These are phyloP conservation scores for Spinibarbus caldwelli DNA, from an alignment of 2,797 vertebrate genomes.

Conservation along the genomic window DNA sequence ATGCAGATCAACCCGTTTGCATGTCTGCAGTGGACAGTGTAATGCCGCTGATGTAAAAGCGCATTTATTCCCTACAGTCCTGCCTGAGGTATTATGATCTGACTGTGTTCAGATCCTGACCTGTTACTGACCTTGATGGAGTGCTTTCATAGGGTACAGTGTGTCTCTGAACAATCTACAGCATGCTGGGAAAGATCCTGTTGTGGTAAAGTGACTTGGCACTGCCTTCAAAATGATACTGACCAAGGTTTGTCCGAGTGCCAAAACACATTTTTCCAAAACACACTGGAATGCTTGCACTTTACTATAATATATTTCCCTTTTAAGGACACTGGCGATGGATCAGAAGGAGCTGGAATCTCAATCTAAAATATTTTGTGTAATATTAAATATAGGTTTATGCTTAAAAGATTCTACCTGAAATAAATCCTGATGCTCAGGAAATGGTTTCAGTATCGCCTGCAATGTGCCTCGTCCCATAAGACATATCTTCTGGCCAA, in stretches of 20 bases:
- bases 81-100: neutral
- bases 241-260: conserved; percentile 50
- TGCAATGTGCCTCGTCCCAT: neutral
- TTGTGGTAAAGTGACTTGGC: conserved; percentile 74
- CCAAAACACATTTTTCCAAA: conserved; percentile 59
- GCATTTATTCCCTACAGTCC: neutral
- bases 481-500: neutral
- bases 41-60: neutral
- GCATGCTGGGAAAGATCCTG: conserved; percentile 68
- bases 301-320: conserved; percentile 5
- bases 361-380: neutral
- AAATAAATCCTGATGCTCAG: conserved; percentile 13
- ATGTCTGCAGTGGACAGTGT: neutral
- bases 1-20: neutral
- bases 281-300: neutral
- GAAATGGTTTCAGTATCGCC: conserved; percentile 42
- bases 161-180: conserved; percentile 66
- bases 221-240: conserved; percentile 68
- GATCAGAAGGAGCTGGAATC: neutral
- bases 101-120: neutral
- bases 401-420: neutral
- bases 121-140: conserved; percentile 38
- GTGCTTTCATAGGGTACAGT: conserved; percentile 66
- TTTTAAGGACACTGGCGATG: conserved; percentile 1
- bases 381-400: neutral